Evolutionary conservation across 2,113 vertebrate genomes (phyloP).

Genomic region (Aptenodytes forsteri): DNA sequence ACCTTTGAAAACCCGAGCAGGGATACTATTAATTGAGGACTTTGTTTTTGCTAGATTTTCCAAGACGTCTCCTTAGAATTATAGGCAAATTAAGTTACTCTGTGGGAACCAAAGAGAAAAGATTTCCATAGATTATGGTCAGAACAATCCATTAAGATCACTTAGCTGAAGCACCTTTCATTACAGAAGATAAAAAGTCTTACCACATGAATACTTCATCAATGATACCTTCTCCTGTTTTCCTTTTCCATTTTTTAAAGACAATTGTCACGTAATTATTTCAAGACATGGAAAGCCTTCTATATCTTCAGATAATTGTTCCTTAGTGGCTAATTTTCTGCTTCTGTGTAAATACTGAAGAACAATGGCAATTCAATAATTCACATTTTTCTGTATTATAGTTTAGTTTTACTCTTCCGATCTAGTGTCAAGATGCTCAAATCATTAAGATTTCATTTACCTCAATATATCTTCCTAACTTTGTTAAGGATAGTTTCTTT

Average conservation of each 20-base stretch:
- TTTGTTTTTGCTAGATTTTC: not conserved
- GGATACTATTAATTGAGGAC: not conserved
- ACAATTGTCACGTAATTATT: not conserved
- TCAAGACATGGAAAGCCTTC: not conserved
- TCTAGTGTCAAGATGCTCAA: not conserved
- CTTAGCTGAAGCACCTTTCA: not conserved
- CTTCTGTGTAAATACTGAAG: not conserved
- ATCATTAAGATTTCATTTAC: not conserved
- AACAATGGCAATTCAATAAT: not conserved
- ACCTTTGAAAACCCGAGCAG: not conserved
- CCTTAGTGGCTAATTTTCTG: not conserved
- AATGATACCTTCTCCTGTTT: not conserved
- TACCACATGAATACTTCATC: not conserved
- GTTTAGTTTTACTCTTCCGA: not conserved
- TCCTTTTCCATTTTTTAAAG: not conserved
- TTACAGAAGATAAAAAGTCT: not conserved
- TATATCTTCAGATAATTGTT: not conserved
- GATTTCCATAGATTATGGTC: not conserved
- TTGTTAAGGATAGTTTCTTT: not conserved
- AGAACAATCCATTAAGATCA: not conserved
- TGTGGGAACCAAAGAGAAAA: not conserved
- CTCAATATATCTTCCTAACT: not conserved
- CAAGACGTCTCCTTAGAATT: not conserved
- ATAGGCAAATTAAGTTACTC: not conserved
- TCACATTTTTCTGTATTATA: not conserved